phyloP scores from a whole-genome alignment of 2,888 invertebrate genomes.

The Stenchaetothrips biformis region DNA sequence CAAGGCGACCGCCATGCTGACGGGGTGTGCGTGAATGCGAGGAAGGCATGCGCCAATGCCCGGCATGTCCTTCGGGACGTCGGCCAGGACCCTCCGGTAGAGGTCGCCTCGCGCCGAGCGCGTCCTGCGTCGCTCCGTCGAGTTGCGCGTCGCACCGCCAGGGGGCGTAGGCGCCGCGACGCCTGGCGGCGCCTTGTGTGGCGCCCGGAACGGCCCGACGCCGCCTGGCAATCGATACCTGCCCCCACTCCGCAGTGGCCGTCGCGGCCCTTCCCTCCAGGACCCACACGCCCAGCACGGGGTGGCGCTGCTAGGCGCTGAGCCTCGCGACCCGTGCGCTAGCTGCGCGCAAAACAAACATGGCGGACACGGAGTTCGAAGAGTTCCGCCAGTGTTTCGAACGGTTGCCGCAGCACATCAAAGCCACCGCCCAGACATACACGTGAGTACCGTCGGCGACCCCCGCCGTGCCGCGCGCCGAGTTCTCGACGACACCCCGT shows the following conservation, averaged over 20 bases:
- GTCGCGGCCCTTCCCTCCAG: not conserved
- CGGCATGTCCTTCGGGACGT: too few species aligned
- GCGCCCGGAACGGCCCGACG: not conserved
- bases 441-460: conserved; percentile 63
- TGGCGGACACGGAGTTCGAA: conserved; percentile 92
- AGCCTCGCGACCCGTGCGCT: too few species aligned
- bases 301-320: not conserved
- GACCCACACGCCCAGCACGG: not conserved
- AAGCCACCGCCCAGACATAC: conserved; percentile 76
- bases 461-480: not conserved
- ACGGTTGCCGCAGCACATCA: conserved; percentile 70
- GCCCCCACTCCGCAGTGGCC: not conserved
- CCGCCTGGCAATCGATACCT: not conserved
- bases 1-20: too few species aligned
- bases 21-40: too few species aligned
- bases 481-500: too few species aligned
- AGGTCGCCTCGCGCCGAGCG: too few species aligned
- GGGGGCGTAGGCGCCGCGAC: too few species aligned
- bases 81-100: too few species aligned
- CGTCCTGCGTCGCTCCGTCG: too few species aligned
- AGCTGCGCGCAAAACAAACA: conserved; percentile 42
- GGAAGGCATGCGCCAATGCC: too few species aligned
- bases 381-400: conserved; percentile 86
- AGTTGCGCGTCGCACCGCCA: too few species aligned
- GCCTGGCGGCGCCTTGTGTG: conserved; percentile 4